Evolutionary conservation across 2,888 invertebrate genomes (phyloP).

Genomic region (Drosophila paramelanica): DNA sequence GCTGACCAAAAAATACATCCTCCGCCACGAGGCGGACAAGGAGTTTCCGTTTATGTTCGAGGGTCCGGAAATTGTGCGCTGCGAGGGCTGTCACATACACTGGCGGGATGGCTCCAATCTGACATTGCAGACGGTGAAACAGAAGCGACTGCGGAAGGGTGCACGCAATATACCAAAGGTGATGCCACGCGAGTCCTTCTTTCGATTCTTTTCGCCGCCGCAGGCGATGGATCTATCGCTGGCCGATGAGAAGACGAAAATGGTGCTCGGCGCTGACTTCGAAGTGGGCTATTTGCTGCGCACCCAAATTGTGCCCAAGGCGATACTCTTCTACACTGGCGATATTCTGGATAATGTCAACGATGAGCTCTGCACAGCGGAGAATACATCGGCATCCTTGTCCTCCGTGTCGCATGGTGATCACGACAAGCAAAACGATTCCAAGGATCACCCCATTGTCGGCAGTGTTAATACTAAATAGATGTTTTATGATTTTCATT

Average conservation of each 20-base stretch:
- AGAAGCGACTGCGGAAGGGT: slow-evolving; percentile 46
- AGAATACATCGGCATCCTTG: slow-evolving; percentile 44
- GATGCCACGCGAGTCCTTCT: slow-evolving; percentile 68
- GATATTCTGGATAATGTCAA: slow-evolving; percentile 62
- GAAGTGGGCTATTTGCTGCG: slow-evolving; percentile 67
- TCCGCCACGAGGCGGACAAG: slow-evolving; percentile 65
- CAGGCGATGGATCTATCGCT: slow-evolving; percentile 58
- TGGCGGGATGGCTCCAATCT: slow-evolving; percentile 66
- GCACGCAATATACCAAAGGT: slow-evolving; percentile 53
- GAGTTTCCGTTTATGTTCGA: slow-evolving; percentile 66
- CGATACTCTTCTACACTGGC: slow-evolving; percentile 68
- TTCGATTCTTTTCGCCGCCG: slow-evolving; percentile 67
- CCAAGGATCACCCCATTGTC: slow-evolving; percentile 8
- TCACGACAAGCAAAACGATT: slow-evolving; percentile 20
- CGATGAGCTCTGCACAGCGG: slow-evolving; percentile 47
- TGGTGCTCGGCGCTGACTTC: slow-evolving; percentile 61
- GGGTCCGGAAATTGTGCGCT: slow-evolving; percentile 68
- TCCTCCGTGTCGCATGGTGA: slow-evolving; percentile 50
- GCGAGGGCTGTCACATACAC: slow-evolving; percentile 68
- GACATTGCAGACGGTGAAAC: slow-evolving; percentile 57
- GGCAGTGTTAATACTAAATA: slow-evolving; percentile 18
- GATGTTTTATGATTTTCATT: slow-evolving; percentile 2
- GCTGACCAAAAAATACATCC: slow-evolving; percentile 62
- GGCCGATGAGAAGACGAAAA: slow-evolving; percentile 67
- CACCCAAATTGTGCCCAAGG: slow-evolving; percentile 70